These are phyloP conservation scores for Hylomyscus alleni DNA, from an alignment of 2,797 vertebrate species.

Conservation along the genomic window DNA sequence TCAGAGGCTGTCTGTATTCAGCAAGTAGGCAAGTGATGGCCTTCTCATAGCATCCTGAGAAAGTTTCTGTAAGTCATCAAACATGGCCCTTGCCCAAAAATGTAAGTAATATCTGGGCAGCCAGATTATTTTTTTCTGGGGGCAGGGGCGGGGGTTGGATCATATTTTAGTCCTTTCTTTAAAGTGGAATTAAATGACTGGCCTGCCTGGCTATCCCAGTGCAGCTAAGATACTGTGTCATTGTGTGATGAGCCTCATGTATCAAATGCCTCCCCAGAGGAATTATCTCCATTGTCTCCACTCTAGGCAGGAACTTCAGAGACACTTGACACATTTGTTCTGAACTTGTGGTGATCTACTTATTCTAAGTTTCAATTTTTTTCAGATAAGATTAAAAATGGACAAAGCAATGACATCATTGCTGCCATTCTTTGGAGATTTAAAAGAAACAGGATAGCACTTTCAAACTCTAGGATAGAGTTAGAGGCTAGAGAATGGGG, in stretches of 20 bases:
- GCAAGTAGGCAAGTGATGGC: neutral
- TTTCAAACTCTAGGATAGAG: slow-evolving; percentile 33
- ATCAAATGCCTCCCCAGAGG: neutral
- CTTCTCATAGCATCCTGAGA: neutral
- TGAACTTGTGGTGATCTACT: slow-evolving; percentile 76
- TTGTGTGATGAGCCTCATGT: neutral
- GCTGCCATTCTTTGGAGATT: slow-evolving; percentile 65
- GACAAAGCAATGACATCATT: slow-evolving; percentile 73
- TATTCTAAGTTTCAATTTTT: slow-evolving; percentile 78
- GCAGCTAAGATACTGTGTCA: neutral
- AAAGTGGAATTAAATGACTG: slow-evolving; percentile 21
- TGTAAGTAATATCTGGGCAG: neutral
- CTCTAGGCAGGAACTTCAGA: slow-evolving; percentile 58
- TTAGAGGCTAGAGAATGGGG: slow-evolving; percentile 50
- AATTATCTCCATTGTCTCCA: neutral
- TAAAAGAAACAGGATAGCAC: slow-evolving; percentile 71
- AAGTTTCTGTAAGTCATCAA: neutral
- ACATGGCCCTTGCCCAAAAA: neutral
- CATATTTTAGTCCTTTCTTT: neutral
- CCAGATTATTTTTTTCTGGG: neutral
- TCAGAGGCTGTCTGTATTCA: neutral
- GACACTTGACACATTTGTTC: slow-evolving; percentile 76
- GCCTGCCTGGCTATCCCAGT: neutral
- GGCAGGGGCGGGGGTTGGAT: neutral
- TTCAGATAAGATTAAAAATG: slow-evolving; percentile 80